phyloP scores from a whole-genome alignment of 1,140 invertebrate genomes.

The Achroia grisella region DNA sequence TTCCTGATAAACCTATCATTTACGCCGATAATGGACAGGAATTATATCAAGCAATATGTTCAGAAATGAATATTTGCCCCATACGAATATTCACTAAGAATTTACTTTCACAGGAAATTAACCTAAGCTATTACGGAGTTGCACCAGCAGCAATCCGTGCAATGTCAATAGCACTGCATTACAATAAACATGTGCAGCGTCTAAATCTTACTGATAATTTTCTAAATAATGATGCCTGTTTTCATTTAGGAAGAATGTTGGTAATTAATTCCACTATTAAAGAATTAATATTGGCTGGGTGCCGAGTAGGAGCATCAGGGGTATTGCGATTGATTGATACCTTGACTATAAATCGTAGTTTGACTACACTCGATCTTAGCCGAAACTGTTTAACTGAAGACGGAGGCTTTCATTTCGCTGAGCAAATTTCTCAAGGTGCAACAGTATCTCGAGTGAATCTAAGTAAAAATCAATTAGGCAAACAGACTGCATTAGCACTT shows the following conservation, averaged over 20 bases:
- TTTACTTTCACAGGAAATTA: conserved; percentile 25
- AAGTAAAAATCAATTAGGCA: conserved; percentile 52
- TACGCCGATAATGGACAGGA: conserved; percentile 41
- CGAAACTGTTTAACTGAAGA: conserved; percentile 41
- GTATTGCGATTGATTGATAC: conserved; percentile 21
- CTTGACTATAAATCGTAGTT: conserved; percentile 17
- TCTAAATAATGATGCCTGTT: conserved; percentile 31
- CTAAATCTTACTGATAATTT: conserved; percentile 48
- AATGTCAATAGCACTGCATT: conserved; percentile 33
- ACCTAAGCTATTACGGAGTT: conserved; percentile 52
- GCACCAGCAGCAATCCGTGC: conserved; percentile 32
- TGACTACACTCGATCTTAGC: conserved; percentile 34
- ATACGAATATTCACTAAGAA: conserved; percentile 34
- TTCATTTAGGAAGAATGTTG: conserved; percentile 39
- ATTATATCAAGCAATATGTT: conserved; percentile 41
- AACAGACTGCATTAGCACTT: conserved; percentile 29
- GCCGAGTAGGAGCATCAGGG: conserved; percentile 42
- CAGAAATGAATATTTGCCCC: conserved; percentile 37
- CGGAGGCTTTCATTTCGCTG: conserved; percentile 28
- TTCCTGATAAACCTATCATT: conserved; percentile 21
- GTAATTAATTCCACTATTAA: conserved; percentile 32
- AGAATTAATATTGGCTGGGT: conserved; percentile 39
- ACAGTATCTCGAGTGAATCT: conserved; percentile 19
- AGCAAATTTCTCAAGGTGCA: conserved; percentile 25
- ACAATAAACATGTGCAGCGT: conserved; percentile 32